Conservation (phyloP, 2,797 vertebrate genomes). For the Acanthopagrus latus region DNA sequence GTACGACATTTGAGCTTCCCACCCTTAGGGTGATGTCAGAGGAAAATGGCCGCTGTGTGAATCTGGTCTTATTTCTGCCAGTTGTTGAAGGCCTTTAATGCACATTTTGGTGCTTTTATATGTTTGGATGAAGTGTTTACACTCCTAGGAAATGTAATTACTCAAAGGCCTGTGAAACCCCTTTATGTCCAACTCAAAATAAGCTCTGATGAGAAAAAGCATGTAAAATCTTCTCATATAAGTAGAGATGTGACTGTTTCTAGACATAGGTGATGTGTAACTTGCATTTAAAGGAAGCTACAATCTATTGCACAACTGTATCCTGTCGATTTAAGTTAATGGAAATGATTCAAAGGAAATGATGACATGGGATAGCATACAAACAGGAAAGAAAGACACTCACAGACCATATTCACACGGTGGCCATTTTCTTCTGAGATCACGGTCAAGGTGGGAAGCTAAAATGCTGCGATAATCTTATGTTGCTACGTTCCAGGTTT, state of each 20-base stretch:
- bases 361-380: neutral
- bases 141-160: neutral
- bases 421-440: too few relatives aligned
- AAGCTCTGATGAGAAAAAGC: neutral
- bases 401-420: neutral
- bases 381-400: conserved; percentile 72
- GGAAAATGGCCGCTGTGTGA: too few relatives aligned
- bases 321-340: neutral
- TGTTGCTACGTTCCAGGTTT: too few relatives aligned
- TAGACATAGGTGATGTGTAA: neutral
- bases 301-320: neutral
- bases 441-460: too few relatives aligned
- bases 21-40: too few relatives aligned
- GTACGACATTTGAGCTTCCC: too few relatives aligned
- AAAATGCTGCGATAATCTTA: too few relatives aligned
- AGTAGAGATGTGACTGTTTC: neutral
- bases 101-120: conserved; percentile 4
- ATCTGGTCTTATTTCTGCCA: neutral
- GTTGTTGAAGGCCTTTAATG: conserved; percentile 10
- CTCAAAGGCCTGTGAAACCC: neutral
- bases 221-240: neutral
- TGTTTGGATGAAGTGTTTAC: conserved; percentile 19
- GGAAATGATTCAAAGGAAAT: neutral
- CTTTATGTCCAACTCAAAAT: neutral
- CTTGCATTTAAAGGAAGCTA: neutral